These are phyloP conservation scores for Pecten maximus DNA, from an alignment of 2,888 invertebrate genomes.

Conservation along the genomic window DNA sequence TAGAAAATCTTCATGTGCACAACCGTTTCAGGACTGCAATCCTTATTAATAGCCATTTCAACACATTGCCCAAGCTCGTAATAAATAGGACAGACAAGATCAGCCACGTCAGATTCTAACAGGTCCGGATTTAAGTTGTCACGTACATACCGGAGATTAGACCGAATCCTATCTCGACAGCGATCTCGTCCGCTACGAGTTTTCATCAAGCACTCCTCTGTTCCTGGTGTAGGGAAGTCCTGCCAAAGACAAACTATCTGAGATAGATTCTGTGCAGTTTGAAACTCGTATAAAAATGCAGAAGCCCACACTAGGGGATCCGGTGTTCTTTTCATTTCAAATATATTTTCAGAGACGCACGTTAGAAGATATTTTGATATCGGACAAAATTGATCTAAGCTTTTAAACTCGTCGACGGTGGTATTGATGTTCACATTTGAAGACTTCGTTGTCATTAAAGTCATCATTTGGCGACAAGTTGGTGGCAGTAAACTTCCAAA, in stretches of 20 bases:
- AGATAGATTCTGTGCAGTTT: not conserved
- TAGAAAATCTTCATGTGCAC: not conserved
- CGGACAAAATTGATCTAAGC: not conserved
- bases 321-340: not conserved
- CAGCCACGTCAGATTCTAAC: not conserved
- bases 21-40: not conserved
- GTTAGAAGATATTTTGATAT: not conserved
- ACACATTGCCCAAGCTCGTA: not conserved
- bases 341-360: not conserved
- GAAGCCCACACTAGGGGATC: not conserved
- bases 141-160: not conserved
- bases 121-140: not conserved
- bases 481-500: not conserved
- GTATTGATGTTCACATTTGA: not conserved
- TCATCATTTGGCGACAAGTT: not conserved
- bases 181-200: not conserved
- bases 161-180: not conserved
- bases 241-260: not conserved
- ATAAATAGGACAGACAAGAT: not conserved
- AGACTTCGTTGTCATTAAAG: not conserved
- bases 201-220: not conserved
- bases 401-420: not conserved
- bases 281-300: not conserved
- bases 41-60: not conserved
- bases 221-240: not conserved